Evolutionary conservation across 2,797 vertebrate species (phyloP), one percentile per base, ranked within the genome.

Genomic region (Aythya fuligula): DNA sequence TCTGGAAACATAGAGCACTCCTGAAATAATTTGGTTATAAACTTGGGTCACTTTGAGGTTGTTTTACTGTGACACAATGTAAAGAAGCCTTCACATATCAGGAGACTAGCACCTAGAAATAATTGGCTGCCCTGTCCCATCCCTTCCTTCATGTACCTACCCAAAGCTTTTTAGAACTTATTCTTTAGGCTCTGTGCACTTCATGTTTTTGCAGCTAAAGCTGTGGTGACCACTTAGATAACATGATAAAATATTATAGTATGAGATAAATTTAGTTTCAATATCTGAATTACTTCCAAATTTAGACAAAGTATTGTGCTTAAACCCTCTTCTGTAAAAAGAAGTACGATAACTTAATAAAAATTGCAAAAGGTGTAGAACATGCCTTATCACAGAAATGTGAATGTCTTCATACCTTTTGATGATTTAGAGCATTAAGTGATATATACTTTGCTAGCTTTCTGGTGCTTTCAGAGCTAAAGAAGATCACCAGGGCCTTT

Each of bases 121-220:
- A 56, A 36, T 11, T 1, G 21, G 1, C 39, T 0, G 2, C 6
- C 11, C 14, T 9, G 8, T 17, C 25, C n/a, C 25, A 61, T 77
- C 25, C 36, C 25, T 65, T 77, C 51, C 43, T 49, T 13, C 12
- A 30, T 24, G 4, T 38, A 53, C 25, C 19, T 38, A 5, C 25
- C 9, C 13, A 12, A 12, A 62, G 12, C 13, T n/a, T 41, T 78
- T 57, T n/a, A 61, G 47, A 34, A 51, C 19, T 8, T n/a, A 24
- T 45, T 34, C 28, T 75, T 83, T 20, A 30, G 39, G 45, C 13
- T 65, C 25, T 21, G 18, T 56, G 6, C 21, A 16, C 21, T 65
- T 61, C 21, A 61, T 19, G 41, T 47, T 43, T 39, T 6, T 74
- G 13, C 18, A 20, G 28, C 39, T 89, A 15, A 13, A 19, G 5